Evolutionary conservation across 1,140 invertebrate species (phyloP).

Genomic region (Pachypeltis micranthus): DNA sequence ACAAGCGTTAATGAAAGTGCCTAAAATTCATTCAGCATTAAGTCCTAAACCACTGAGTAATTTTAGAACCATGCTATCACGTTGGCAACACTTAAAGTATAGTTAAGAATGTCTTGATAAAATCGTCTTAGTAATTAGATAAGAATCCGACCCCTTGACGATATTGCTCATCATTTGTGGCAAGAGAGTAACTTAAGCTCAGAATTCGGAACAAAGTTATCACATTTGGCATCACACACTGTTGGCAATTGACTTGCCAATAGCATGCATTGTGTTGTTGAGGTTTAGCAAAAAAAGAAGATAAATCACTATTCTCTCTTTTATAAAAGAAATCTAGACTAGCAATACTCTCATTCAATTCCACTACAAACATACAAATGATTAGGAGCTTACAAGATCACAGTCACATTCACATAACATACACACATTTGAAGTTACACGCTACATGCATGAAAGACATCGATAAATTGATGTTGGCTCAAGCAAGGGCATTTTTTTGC

Average conservation of each 20-base stretch:
- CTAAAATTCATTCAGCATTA: too few relatives aligned
- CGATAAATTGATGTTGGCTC: neutral
- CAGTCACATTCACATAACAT: neutral
- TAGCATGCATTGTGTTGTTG: too few relatives aligned
- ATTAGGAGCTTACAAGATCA: neutral
- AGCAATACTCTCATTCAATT: too few relatives aligned
- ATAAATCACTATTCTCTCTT: too few relatives aligned
- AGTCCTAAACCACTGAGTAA: too few relatives aligned
- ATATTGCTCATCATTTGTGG: neutral
- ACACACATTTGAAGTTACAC: neutral
- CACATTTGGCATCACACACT: neutral
- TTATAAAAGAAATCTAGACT: too few relatives aligned
- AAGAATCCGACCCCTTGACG: neutral
- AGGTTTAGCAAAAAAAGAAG: too few relatives aligned
- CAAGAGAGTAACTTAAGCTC: neutral
- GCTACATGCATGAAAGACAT: constrained; percentile 7
- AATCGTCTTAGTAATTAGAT: neutral
- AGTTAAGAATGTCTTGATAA: neutral
- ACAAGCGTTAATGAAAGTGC: too few relatives aligned
- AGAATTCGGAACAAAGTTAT: neutral
- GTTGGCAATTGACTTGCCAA: too few relatives aligned
- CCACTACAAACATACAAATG: neutral
- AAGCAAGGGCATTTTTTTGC: too few relatives aligned
- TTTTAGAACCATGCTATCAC: neutral
- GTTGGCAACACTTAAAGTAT: constrained; percentile 6